Evolutionary conservation across 1,140 invertebrate species (phyloP), one percentile per base, ranked within the genome.

Genomic region (Saxidomus purpurata): DNA sequence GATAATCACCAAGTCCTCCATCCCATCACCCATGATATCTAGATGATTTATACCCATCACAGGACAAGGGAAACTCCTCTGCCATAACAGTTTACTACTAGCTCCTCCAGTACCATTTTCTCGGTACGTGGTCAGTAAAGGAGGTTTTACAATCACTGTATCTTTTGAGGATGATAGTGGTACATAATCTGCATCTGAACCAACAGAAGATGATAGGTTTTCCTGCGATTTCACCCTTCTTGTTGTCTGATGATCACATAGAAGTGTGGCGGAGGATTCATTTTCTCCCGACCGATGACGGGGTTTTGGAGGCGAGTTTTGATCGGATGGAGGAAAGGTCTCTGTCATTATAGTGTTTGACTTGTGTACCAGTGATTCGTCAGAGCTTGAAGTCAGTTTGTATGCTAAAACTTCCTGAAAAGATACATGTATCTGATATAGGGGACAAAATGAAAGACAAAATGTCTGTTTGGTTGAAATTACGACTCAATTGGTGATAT

Each of bases 1-100:
- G 28, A 97, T 95, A n/a, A 97, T 96, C 86, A 97, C 95, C 47
- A 98, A 94, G 94, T 97, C 97, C 91, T 97, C 97, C 55, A 97
- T 95, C 59, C 97, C 97, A 95, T 98, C 97, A 22, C 97, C 97
- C 59, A 97, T 97, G n/a, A 98, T 95, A 93, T 98, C 97, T 63
- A 97, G 91, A 91, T 97, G 97, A 88, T 96, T 96, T 36, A 98
- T 95, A 0, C 96, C 96, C 93, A 97, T 96, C 49, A 98, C 96
- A 17, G 97, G 97, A 85, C 96, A 96, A 36, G 97, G 95, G 90
- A 97, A 97, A 80, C 96, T 95, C 90, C 96, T 87, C 63, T 93
- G 93, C 93, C 94, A 95, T 19, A 93, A 61, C 61, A 96, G 80
- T 55, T 84, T 28, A 49, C 76, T 87, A 67, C 76, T 71, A 22